Conservation (phyloP, 2,888 invertebrate genomes). For the Emmelina monodactyla region DNA sequence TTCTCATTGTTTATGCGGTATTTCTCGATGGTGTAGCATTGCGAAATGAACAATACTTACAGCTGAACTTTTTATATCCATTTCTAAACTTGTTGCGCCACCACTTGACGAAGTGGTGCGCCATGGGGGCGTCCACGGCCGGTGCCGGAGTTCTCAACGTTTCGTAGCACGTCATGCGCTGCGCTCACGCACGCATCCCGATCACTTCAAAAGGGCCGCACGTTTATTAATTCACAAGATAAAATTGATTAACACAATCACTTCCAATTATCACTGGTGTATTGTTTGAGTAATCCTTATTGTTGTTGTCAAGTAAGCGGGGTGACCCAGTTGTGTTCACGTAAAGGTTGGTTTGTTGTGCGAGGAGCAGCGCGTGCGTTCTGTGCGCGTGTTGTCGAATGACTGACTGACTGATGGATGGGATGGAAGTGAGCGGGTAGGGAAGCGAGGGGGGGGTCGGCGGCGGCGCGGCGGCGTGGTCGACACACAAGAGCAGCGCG, state of each 20-base stretch:
- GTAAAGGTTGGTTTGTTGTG: slow-evolving; percentile 37
- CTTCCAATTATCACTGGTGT: slow-evolving; percentile 24
- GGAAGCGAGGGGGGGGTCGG: slow-evolving; percentile 24
- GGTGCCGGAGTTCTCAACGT: slow-evolving; percentile 64
- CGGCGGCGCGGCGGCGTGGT: slow-evolving; percentile 19
- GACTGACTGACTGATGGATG: slow-evolving; percentile 54
- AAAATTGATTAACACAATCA: slow-evolving; percentile 36
- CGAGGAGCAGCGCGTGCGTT: slow-evolving; percentile 32
- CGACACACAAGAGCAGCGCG: background rate
- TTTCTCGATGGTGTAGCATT: too few species aligned
- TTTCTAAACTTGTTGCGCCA: slow-evolving; percentile 78
- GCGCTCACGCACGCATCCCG: slow-evolving; percentile 66
- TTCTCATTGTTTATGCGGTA: too few species aligned
- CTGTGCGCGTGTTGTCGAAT: slow-evolving; percentile 37
- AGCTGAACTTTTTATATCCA: slow-evolving; percentile 77
- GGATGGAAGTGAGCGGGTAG: slow-evolving; percentile 23
- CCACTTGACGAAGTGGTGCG: slow-evolving; percentile 79
- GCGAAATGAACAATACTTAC: slow-evolving; percentile 52
- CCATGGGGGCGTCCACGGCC: slow-evolving; percentile 70
- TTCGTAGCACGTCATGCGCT: slow-evolving; percentile 68
- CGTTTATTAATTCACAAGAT: slow-evolving; percentile 35
- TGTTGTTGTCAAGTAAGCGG: slow-evolving; percentile 1
- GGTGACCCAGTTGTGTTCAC: slow-evolving; percentile 59
- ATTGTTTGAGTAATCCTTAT: background rate
- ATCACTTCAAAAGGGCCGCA: slow-evolving; percentile 61